Conservation (phyloP, 2,888 invertebrate species). For the Schrankia costaestrigalis region DNA sequence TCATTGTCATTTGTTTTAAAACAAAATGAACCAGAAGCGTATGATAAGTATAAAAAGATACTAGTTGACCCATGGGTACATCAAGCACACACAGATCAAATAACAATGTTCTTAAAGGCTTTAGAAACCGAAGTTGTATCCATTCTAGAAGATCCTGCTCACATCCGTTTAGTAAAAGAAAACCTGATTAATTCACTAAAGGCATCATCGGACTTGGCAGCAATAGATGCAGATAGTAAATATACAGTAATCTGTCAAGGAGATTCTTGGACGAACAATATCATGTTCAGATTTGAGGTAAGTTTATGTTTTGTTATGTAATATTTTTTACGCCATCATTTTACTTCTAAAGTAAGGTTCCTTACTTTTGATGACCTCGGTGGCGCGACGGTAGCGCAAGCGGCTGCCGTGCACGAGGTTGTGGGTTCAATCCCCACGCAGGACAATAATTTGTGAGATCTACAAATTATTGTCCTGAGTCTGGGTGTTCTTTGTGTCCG, state of each 20-base stretch:
- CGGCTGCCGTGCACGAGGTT: no score
- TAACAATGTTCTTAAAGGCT: conserved; percentile 4
- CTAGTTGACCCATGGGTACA: conserved; percentile 25
- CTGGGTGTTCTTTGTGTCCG: no score
- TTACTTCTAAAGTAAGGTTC: no score
- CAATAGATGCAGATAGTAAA: conserved; percentile 26
- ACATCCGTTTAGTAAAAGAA: conserved; percentile 29
- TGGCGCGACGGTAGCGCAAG: no score
- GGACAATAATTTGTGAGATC: no score
- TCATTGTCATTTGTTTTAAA: no score
- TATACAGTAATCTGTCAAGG: conserved; percentile 45
- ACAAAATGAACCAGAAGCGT: conserved; percentile 39
- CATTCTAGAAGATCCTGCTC: conserved; percentile 29
- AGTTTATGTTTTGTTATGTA: conserved; percentile 9
- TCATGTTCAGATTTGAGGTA: conserved; percentile 43
- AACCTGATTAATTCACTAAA: no score
- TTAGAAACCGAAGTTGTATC: conserved; percentile 18
- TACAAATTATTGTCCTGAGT: no score
- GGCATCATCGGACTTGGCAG: conserved; percentile 15
- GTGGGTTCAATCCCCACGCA: no score
- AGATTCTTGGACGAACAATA: conserved; percentile 53
- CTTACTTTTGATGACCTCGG: no score
- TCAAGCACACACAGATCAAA: not conserved
- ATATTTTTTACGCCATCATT: no score
- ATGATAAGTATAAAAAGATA: conserved; percentile 16